phyloP scores from a whole-genome alignment of 2,113 vertebrate species.

The Tyto alba region DNA sequence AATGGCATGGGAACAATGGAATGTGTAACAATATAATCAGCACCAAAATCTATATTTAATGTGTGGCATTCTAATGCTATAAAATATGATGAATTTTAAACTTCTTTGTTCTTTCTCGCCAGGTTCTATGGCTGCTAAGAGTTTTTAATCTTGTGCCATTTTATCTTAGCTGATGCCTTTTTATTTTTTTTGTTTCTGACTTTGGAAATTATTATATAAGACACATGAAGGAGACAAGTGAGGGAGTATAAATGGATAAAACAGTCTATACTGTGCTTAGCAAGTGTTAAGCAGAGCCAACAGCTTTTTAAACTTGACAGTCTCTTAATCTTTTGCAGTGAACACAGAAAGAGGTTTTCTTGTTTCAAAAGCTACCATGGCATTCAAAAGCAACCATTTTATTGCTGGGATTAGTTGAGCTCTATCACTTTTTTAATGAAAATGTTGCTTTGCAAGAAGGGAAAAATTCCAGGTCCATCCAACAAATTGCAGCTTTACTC shows the following conservation, averaged over 20 bases:
- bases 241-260: constrained; percentile 60
- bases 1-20: constrained; percentile 72
- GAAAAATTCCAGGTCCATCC: constrained; percentile 4
- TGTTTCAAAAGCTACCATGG: constrained; percentile 46
- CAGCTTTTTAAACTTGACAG: constrained; percentile 45
- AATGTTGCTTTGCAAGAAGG: not conserved
- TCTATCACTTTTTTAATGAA: constrained; percentile 44
- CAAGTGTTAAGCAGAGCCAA: constrained; percentile 56
- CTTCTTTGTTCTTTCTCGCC: constrained; percentile 66
- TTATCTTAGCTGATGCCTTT: constrained; percentile 55
- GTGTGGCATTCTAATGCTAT: constrained; percentile 55
- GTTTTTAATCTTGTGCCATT: constrained; percentile 61
- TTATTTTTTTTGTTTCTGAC: constrained; percentile 63
- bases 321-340: constrained; percentile 57
- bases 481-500: constrained; percentile 46
- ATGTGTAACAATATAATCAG: constrained; percentile 77
- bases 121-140: constrained; percentile 25
- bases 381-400: constrained; percentile 53
- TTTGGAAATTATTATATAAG: constrained; percentile 71
- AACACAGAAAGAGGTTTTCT: constrained; percentile 56
- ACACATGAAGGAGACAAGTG: constrained; percentile 53
- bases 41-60: constrained; percentile 71
- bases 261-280: constrained; percentile 35
- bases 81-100: constrained; percentile 61
- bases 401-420: constrained; percentile 57